phyloP scores from a whole-genome alignment of 2,113 vertebrate genomes.

The Albula glossodonta region DNA sequence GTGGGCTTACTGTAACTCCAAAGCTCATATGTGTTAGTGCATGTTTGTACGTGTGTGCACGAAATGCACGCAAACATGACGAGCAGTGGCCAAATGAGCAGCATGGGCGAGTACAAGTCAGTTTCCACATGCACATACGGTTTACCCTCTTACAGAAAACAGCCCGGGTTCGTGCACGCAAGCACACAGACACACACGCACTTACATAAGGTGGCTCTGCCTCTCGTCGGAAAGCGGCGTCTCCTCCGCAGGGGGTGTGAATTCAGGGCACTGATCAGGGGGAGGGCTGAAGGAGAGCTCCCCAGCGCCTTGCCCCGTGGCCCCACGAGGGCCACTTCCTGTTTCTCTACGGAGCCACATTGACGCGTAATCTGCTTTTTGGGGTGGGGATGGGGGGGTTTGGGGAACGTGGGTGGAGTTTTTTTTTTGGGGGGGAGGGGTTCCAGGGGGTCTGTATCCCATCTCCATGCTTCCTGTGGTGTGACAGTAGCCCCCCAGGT shows the following conservation, averaged over 20 bases:
- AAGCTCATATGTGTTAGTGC: too few relatives aligned
- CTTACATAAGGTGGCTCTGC: not conserved
- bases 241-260: not conserved
- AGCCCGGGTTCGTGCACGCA: too few relatives aligned
- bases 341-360: not conserved
- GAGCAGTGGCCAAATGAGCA: too few relatives aligned
- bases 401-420: not conserved
- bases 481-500: not conserved
- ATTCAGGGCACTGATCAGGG: not conserved
- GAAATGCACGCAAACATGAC: too few relatives aligned
- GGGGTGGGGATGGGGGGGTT: too few relatives aligned
- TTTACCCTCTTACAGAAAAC: too few relatives aligned
- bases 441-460: too few relatives aligned
- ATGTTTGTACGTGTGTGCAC: too few relatives aligned
- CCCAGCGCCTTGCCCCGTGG: not conserved
- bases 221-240: not conserved
- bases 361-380: not conserved
- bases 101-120: not conserved
- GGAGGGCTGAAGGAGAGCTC: not conserved
- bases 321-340: not conserved
- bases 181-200: too few relatives aligned
- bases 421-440: not conserved
- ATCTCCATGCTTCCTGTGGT: not conserved
- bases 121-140: too few relatives aligned
- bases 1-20: too few relatives aligned